phyloP scores from a whole-genome alignment of 2,797 vertebrate species.

The Dendrocincla fuliginosa region DNA sequence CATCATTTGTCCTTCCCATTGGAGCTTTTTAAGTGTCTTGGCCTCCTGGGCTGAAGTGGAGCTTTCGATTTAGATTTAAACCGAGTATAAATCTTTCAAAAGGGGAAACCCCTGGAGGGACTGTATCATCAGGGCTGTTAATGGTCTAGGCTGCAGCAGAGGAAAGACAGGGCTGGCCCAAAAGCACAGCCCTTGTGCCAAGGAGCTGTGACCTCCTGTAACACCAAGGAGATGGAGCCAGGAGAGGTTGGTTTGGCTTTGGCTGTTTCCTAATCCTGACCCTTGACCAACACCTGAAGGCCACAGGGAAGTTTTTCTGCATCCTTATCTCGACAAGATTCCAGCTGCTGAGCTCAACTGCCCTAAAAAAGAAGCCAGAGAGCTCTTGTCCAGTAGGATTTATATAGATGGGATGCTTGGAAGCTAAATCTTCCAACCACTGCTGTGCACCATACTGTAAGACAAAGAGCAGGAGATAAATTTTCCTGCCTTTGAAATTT shows the following conservation, averaged over 20 bases:
- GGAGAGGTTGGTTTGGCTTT: not conserved
- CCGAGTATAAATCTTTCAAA: not conserved
- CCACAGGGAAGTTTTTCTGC: not conserved
- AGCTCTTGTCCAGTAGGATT: not conserved
- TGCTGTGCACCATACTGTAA: not conserved
- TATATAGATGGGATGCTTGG: not conserved
- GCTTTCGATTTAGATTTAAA: not conserved
- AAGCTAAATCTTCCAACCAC: not conserved
- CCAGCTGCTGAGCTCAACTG: not conserved
- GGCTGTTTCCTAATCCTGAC: not conserved
- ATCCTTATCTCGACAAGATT: not conserved
- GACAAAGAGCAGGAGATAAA: not conserved
- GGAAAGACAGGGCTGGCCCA: not conserved
- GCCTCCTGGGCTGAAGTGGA: not conserved
- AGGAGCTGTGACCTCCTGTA: not conserved
- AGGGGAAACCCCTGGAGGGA: not conserved
- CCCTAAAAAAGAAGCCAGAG: not conserved
- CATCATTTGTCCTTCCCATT: not conserved
- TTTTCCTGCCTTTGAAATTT: conserved; percentile 13
- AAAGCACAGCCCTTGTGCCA: not conserved
- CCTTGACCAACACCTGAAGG: not conserved
- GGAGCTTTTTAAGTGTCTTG: not conserved
- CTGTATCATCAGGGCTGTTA: not conserved
- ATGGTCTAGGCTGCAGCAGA: not conserved
- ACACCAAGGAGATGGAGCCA: not conserved